A percentile compares a stretch with the other conserved stretches of the same genome.
These are phyloP conservation scores for Saturnia pavonia DNA, from an alignment of 2,888 invertebrate species.

Conservation along the genomic window DNA sequence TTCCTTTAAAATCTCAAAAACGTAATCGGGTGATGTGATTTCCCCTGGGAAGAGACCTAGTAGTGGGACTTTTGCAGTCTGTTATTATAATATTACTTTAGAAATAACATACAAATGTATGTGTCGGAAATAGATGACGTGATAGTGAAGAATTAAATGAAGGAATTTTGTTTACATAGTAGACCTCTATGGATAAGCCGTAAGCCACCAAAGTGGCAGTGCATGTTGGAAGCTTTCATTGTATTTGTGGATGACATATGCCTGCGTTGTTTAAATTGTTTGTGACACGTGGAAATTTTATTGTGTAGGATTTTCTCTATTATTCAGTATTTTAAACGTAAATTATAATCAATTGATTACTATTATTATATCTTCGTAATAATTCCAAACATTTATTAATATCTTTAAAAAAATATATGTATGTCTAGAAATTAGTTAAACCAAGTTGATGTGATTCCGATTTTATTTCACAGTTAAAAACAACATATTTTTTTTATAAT, in stretches of 20 bases:
- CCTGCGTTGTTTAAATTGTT: slow-evolving; percentile 1
- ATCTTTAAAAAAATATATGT: too few species aligned
- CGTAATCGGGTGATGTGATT: too few species aligned
- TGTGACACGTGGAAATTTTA: slow-evolving; percentile 4
- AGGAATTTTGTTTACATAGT: not conserved
- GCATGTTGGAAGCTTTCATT: not conserved
- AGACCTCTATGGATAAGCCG: not conserved
- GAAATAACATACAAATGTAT: not conserved
- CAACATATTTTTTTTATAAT: too few species aligned
- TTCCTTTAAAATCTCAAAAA: too few species aligned
- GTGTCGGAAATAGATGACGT: not conserved
- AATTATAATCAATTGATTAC: not conserved
- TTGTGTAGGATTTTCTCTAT: not conserved
- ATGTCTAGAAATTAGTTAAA: too few species aligned
- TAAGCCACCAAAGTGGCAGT: not conserved
- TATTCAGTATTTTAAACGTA: not conserved
- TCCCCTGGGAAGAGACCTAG: too few species aligned
- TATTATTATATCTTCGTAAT: not conserved
- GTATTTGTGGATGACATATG: not conserved
- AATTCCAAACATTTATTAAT: not conserved
- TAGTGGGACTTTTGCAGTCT: too few species aligned
- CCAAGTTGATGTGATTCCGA: too few species aligned
- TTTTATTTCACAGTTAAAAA: too few species aligned
- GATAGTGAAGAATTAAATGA: not conserved
- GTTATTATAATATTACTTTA: too few species aligned